Percentiles rank a stretch among this genome's conserved stretches.
Conservation (phyloP, 2,888 invertebrate species). For the Phengaris arion region DNA sequence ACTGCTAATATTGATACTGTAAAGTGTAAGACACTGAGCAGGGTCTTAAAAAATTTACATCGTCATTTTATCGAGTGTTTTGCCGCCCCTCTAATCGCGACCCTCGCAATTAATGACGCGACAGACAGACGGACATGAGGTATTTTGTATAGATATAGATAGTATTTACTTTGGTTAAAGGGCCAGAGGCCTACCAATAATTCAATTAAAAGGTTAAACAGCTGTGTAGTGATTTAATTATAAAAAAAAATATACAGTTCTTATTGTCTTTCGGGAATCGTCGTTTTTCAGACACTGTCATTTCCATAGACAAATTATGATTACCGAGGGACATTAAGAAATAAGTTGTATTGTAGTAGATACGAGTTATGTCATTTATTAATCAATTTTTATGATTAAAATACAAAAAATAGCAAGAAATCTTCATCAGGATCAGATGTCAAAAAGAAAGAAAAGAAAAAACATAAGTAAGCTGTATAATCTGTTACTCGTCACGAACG, state of each 20-base stretch:
- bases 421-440: not conserved
- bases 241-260: too few species aligned
- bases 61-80: slow-evolving; percentile 19
- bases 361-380: too few species aligned
- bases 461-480: not conserved
- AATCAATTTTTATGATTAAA: too few species aligned
- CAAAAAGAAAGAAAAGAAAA: not conserved
- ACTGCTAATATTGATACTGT: too few species aligned
- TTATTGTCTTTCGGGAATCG: too few species aligned
- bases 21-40: too few species aligned
- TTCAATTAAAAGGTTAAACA: not conserved
- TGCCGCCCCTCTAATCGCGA: slow-evolving; percentile 14
- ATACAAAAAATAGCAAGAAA: not conserved
- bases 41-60: not conserved
- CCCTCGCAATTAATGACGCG: slow-evolving; percentile 12
- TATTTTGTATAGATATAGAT: not conserved
- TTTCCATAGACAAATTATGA: too few species aligned
- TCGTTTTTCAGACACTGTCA: too few species aligned
- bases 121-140: slow-evolving; percentile 5
- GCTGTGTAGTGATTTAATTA: too few species aligned
- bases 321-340: too few species aligned
- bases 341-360: too few species aligned
- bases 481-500: not conserved
- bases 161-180: not conserved
- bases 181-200: not conserved